A percentile compares a stretch with the other conserved stretches of the same genome.
Conservation (phyloP, 2,113 vertebrate genomes). For the Glareola pratincola region DNA sequence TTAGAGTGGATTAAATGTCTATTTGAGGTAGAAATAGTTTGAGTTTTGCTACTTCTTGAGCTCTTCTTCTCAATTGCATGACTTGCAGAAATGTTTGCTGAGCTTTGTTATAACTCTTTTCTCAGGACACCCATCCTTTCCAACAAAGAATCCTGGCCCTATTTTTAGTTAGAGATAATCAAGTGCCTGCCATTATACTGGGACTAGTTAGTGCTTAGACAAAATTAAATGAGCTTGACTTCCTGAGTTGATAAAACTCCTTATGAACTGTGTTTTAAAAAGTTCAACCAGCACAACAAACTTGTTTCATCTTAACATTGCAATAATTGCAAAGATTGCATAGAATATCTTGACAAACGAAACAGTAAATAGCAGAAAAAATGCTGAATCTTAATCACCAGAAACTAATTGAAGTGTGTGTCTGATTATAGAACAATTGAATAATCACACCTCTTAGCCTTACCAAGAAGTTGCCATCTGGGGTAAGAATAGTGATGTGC, state of each 20-base stretch:
- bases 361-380: not conserved
- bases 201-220: not conserved
- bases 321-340: not conserved
- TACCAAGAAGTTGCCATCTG: constrained; percentile 29
- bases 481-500: not conserved
- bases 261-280: not conserved
- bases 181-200: not conserved
- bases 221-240: not conserved
- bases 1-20: not conserved
- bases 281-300: not conserved
- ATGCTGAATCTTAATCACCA: not conserved
- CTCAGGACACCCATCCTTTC: not conserved
- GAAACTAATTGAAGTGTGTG: not conserved
- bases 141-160: not conserved
- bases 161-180: not conserved
- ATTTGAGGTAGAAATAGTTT: not conserved
- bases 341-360: not conserved
- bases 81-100: not conserved
- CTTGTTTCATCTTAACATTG: not conserved
- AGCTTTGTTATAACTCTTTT: not conserved
- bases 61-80: not conserved
- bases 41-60: not conserved
- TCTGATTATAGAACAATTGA: constrained; percentile 8
- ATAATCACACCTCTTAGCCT: constrained; percentile 9
- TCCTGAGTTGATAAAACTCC: not conserved